These are phyloP conservation scores for Acanthiza pusilla DNA, from an alignment of 2,797 vertebrate species.

Conservation along the genomic window DNA sequence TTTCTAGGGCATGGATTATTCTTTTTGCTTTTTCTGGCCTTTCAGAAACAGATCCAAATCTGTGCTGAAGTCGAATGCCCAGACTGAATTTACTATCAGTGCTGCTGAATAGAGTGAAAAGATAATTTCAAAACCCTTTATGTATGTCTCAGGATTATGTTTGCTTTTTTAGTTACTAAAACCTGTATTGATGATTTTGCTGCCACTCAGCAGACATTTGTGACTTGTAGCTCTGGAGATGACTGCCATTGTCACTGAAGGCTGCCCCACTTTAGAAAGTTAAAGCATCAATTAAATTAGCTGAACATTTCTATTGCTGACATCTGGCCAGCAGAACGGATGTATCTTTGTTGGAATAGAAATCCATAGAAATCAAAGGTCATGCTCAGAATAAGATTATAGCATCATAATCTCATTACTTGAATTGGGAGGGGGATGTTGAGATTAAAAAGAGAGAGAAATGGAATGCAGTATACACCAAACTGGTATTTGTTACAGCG, in stretches of 20 bases:
- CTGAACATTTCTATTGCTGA: constrained; percentile 10
- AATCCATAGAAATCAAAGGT: constrained; percentile 27
- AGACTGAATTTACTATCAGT: not conserved
- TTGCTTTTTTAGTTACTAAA: constrained; percentile 23
- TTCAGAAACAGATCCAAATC: constrained; percentile 29
- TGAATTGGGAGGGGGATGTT: not conserved
- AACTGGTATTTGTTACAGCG: not conserved
- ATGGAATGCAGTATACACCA: not conserved
- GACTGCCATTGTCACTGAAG: not conserved
- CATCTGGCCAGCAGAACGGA: not conserved
- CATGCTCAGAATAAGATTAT: constrained; percentile 26
- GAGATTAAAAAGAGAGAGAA: not conserved
- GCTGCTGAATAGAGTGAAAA: constrained; percentile 15
- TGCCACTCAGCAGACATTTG: not conserved
- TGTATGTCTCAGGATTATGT: not conserved
- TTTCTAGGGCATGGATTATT: constrained; percentile 24
- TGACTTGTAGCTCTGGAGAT: not conserved
- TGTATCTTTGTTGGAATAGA: not conserved
- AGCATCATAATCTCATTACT: constrained; percentile 25
- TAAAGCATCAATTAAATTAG: constrained; percentile 7
- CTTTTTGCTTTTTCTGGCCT: not conserved
- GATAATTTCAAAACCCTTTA: constrained; percentile 8
- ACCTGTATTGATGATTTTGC: not conserved
- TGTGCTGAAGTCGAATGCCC: not conserved
- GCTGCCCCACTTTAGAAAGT: not conserved